Evolutionary conservation across 2,888 invertebrate species (phyloP).

Genomic region (Opisthograptis luteolata): DNA sequence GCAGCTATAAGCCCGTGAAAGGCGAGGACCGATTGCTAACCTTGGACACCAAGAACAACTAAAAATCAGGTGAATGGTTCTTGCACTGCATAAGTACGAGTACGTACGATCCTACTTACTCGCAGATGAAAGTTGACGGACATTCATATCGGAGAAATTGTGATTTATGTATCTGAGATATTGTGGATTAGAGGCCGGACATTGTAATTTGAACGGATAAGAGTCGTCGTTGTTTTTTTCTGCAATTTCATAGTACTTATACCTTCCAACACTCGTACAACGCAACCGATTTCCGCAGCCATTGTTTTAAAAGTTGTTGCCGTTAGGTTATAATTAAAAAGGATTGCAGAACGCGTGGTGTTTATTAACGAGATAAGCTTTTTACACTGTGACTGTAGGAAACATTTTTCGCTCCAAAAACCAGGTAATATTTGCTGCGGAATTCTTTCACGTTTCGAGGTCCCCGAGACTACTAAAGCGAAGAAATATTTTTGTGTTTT

Average conservation of each 20-base stretch:
- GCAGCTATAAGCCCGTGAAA: conserved; percentile 54
- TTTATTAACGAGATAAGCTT: conserved; percentile 40
- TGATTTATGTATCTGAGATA: conserved; percentile 37
- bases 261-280: conserved; percentile 18
- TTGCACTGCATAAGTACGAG: too few species aligned
- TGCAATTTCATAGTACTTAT: conserved; percentile 6
- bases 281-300: conserved; percentile 35
- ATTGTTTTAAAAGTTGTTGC: conserved; percentile 33
- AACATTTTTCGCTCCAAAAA: conserved; percentile 57
- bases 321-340: conserved; percentile 34
- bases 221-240: conserved; percentile 11
- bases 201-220: conserved; percentile 16
- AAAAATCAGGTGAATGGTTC: conserved; percentile 55
- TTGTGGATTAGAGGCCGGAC: conserved; percentile 22
- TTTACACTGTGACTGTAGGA: conserved; percentile 39
- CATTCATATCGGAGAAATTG: conserved; percentile 44
- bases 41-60: conserved; percentile 55
- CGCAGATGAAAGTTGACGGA: conserved; percentile 53
- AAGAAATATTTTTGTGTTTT: conserved; percentile 25
- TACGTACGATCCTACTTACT: too few species aligned
- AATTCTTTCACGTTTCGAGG: conserved; percentile 41
- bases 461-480: conserved; percentile 30
- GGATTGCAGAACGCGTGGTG: conserved; percentile 39
- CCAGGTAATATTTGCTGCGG: conserved; percentile 37
- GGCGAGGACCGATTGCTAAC: conserved; percentile 48